Conservation (phyloP, 2,113 vertebrate genomes). For the Chroicocephalus ridibundus region DNA sequence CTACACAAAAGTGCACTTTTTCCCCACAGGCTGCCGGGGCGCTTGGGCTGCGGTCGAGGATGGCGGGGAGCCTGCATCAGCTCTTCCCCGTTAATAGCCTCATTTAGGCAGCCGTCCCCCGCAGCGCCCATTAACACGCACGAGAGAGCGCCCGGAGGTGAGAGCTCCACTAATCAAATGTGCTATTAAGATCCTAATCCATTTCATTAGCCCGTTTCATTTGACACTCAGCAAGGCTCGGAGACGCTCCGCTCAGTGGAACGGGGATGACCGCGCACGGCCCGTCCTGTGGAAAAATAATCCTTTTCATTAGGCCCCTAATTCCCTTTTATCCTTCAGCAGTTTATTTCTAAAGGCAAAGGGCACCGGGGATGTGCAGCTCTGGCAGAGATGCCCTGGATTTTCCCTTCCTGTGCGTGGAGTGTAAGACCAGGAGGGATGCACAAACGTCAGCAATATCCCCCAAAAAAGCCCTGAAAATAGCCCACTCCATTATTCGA, state of each 20-base stretch:
- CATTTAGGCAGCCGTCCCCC: background rate
- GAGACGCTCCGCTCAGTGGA: background rate
- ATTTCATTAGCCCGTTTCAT: constrained; percentile 35
- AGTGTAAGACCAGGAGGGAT: background rate
- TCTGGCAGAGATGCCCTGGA: background rate
- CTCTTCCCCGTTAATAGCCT: background rate
- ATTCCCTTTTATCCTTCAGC: background rate
- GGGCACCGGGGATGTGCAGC: background rate
- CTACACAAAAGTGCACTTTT: background rate
- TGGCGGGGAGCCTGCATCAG: background rate
- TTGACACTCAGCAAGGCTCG: constrained; percentile 11
- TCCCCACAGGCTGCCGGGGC: background rate
- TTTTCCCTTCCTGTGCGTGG: background rate
- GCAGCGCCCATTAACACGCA: constrained; percentile 24
- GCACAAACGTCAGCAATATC: background rate
- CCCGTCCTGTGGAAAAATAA: background rate
- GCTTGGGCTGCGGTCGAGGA: fast-evolving
- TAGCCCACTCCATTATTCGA: background rate
- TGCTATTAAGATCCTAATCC: constrained; percentile 49
- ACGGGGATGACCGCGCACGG: fast-evolving
- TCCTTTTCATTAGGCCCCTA: background rate
- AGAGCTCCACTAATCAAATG: constrained; percentile 37
- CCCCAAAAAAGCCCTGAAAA: background rate
- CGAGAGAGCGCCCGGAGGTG: constrained; percentile 1
- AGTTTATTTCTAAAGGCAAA: background rate